Base-by-base conservation (phyloP, 2,113 vertebrate genomes). In the Oreochromis aureus region DNA sequence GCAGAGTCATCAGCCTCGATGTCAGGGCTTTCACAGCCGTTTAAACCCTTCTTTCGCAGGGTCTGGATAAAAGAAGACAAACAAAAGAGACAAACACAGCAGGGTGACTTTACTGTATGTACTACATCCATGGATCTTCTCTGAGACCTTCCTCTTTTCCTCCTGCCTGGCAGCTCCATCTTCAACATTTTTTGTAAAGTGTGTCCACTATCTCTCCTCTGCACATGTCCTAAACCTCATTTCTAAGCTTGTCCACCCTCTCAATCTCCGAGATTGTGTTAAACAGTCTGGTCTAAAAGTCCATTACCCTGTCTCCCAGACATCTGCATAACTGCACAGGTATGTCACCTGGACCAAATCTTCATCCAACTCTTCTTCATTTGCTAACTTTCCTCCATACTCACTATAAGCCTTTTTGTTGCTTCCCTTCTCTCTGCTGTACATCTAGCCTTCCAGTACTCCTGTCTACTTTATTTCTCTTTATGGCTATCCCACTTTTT, bases 21-120 rank as follows among this genome's bases (percentile, higher is more conserved):
- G 94, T 99, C 98, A 92, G 98, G 98, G 94, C 98, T 99, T 96
- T 99, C 98, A 97, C 98, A 99, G 91, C 98, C 98, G 93, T 98
- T 98, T 96, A 99, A 96, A 92, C 98, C 98, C 93, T 99, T 99
- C 96, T 99, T 99, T 96, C 98, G 98, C 97, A 99, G 97, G 0
- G 98, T 99, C 98, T 99, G 83, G 5, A 16, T 16, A 69, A 9
- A 71, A 16, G 7, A 48, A 78, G 44, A 84, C 54, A 59, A 10
- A 71, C 41, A 32, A 53, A 5, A 63, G 15, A 55, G 4, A 69
- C 10, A 84, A 16, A 61, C n/a, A 82, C 11, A 27, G 2, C 6
- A 73, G 73, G 27, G 7, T 53, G 46, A 78, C 27, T 53, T 51
- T n/a, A 53, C 46, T 19, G 46, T 78, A 13, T 6, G 16, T 34